Percentiles rank a stretch among this genome's conserved stretches.
These are phyloP conservation scores for Carassius auratus DNA, from an alignment of 2,113 vertebrate species.

Conservation along the genomic window DNA sequence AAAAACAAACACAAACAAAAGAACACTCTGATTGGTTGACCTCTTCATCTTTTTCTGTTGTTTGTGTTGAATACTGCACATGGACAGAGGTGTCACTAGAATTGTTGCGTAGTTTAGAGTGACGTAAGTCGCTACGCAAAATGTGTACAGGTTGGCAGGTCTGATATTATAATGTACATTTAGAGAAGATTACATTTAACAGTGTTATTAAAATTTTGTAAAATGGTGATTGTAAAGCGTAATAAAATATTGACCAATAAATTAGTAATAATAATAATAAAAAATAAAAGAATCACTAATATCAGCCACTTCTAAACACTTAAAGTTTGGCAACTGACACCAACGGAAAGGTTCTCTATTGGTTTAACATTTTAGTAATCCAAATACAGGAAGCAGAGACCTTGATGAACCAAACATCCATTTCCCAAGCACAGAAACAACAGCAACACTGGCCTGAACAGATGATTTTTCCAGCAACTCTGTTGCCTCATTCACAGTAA, in stretches of 20 bases:
- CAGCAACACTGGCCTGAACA: not conserved
- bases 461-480: not conserved
- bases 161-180: not conserved
- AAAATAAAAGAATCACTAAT: not conserved
- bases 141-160: no score
- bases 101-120: no score
- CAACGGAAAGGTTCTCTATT: not conserved
- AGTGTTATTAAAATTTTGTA: not conserved
- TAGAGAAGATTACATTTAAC: not conserved
- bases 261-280: not conserved
- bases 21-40: no score
- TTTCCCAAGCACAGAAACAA: not conserved
- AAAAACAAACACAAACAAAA: no score
- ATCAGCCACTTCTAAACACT: not conserved
- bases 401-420: not conserved
- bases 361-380: not conserved
- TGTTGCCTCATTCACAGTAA: constrained; percentile 1
- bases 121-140: no score
- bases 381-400: not conserved
- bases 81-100: no score
- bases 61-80: no score
- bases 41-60: no score
- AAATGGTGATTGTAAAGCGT: not conserved
- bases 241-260: not conserved
- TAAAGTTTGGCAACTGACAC: not conserved